phyloP scores from a whole-genome alignment of 2,888 invertebrate genomes.

The Ennomos fuscantarius region DNA sequence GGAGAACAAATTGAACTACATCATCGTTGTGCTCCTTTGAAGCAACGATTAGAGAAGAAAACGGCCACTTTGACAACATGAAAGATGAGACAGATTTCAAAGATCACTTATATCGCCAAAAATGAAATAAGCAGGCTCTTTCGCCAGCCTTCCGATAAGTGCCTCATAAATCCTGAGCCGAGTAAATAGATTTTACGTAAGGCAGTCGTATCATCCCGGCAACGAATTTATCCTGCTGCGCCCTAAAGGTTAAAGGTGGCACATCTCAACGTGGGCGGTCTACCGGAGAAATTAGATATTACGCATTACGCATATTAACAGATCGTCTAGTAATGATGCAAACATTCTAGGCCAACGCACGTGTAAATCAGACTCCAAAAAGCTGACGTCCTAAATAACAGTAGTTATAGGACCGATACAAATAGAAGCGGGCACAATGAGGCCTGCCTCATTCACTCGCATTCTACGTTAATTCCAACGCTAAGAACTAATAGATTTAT shows the following conservation, averaged over 20 bases:
- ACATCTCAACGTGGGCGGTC: slow-evolving; percentile 23
- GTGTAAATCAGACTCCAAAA: slow-evolving; percentile 60
- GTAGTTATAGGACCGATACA: slow-evolving; percentile 49
- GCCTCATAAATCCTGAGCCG: slow-evolving; percentile 34
- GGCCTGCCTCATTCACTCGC: slow-evolving; percentile 42
- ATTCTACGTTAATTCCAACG: slow-evolving; percentile 30
- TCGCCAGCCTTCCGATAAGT: slow-evolving; percentile 34
- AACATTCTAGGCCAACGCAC: slow-evolving; percentile 62
- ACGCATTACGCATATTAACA: background rate
- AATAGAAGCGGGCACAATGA: slow-evolving; percentile 49
- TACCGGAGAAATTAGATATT: slow-evolving; percentile 25
- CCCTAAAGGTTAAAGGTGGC: slow-evolving; percentile 30
- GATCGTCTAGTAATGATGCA: slow-evolving; percentile 39
- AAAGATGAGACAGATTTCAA: slow-evolving; percentile 27
- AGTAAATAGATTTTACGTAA: slow-evolving; percentile 33
- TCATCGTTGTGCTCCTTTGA: background rate
- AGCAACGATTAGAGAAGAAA: slow-evolving; percentile 12
- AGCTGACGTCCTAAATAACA: slow-evolving; percentile 67
- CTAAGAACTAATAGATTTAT: slow-evolving; percentile 32
- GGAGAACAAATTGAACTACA: background rate
- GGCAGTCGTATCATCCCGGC: slow-evolving; percentile 24
- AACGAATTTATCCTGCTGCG: slow-evolving; percentile 30
- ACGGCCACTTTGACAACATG: slow-evolving; percentile 21
- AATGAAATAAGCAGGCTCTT: slow-evolving; percentile 32
- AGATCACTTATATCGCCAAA: slow-evolving; percentile 29